Evolutionary conservation across 1,140 invertebrate genomes (phyloP).

Genomic region (Drosophila aff.): DNA sequence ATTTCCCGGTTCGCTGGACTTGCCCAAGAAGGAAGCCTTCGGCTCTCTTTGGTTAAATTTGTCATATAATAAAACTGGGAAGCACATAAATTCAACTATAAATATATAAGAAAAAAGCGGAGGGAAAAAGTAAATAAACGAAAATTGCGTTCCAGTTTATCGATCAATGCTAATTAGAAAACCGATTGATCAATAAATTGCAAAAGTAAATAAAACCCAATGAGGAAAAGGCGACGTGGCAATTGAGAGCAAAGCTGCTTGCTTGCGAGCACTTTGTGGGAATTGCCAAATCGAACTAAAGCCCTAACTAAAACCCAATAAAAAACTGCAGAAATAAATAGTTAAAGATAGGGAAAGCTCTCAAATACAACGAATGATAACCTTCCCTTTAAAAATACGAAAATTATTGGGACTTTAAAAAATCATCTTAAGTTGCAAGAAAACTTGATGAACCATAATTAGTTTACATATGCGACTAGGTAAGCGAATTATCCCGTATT

Average conservation of each 20-base stretch:
- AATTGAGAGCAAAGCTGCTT: slow-evolving; percentile 1
- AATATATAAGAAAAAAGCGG: background rate
- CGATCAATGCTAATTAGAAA: slow-evolving; percentile 74
- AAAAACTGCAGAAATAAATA: background rate
- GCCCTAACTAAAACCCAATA: background rate
- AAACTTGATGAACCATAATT: background rate
- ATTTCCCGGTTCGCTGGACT: slow-evolving; percentile 61
- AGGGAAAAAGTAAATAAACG: background rate
- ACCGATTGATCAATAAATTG: slow-evolving; percentile 66
- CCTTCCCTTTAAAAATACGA: background rate
- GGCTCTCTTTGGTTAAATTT: background rate
- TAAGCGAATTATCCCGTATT: too few relatives aligned
- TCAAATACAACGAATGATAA: background rate
- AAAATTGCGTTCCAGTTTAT: slow-evolving; percentile 39
- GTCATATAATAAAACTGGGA: slow-evolving; percentile 5
- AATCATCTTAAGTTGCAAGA: background rate
- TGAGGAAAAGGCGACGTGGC: background rate
- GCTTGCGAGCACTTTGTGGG: slow-evolving; percentile 11
- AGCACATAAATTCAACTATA: background rate
- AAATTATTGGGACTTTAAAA: too few relatives aligned
- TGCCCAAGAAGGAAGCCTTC: slow-evolving; percentile 14
- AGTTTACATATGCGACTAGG: background rate
- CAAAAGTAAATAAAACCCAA: slow-evolving; percentile 24
- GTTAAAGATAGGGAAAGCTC: background rate
- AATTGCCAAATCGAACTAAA: slow-evolving; percentile 7